Evolutionary conservation across 2,888 invertebrate species (phyloP).

Genomic region (Erebia palarica): DNA sequence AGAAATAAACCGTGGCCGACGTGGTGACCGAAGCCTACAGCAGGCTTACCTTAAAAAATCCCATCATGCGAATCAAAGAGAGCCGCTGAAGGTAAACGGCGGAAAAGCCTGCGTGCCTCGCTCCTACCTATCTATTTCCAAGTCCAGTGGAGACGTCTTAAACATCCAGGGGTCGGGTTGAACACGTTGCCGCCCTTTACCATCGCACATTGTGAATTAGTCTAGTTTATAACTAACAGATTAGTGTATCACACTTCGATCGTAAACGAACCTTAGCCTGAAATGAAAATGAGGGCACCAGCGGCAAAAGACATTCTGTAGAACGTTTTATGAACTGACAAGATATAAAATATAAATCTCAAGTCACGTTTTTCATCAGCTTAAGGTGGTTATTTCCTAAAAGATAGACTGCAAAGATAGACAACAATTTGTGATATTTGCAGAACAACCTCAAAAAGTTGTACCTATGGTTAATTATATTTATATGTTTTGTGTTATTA

Average conservation of each 20-base stretch:
- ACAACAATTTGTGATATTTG: constrained; percentile 9
- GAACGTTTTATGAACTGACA: constrained; percentile 33
- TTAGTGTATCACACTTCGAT: constrained; percentile 33
- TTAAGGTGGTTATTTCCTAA: constrained; percentile 20
- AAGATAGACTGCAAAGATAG: constrained; percentile 1
- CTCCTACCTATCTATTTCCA: too few relatives aligned
- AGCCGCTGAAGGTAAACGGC: too few relatives aligned
- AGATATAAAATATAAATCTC: constrained; percentile 32
- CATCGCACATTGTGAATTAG: background rate
- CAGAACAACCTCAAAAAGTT: background rate
- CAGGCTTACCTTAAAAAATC: too few relatives aligned
- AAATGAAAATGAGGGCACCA: constrained; percentile 37
- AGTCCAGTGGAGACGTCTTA: too few relatives aligned
- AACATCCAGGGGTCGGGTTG: too few relatives aligned
- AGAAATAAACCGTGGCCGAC: too few relatives aligned
- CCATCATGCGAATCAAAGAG: too few relatives aligned
- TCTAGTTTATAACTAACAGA: constrained; percentile 27
- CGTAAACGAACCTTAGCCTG: constrained; percentile 34
- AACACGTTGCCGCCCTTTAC: too few relatives aligned
- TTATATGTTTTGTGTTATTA: too few relatives aligned
- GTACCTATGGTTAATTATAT: too few relatives aligned
- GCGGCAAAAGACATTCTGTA: constrained; percentile 33
- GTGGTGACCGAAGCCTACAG: too few relatives aligned
- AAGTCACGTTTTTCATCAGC: constrained; percentile 28
- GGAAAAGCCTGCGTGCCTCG: too few relatives aligned